Evolutionary conservation across 2,797 vertebrate genomes (phyloP).

Genomic region (Heliangelus exortis): DNA sequence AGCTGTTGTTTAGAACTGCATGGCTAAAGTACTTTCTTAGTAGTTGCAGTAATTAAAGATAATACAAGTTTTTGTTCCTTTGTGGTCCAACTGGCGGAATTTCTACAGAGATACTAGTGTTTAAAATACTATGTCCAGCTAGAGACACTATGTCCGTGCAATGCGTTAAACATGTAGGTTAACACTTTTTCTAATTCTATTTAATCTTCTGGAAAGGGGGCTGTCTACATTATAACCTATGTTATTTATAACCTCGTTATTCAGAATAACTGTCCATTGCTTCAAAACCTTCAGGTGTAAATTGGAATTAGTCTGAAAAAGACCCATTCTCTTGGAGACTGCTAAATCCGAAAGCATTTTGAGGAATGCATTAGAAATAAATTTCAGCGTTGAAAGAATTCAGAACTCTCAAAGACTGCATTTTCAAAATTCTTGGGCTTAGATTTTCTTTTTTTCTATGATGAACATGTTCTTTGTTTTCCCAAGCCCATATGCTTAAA

Average conservation of each 20-base stretch:
- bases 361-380: background rate
- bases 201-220: background rate
- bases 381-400: background rate
- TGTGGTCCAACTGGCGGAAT: background rate
- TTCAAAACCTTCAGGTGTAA: background rate
- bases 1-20: background rate
- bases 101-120: background rate
- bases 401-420: background rate
- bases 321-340: accelerated
- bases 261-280: background rate
- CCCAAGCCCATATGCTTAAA: accelerated
- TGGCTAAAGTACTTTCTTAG: background rate
- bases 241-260: background rate
- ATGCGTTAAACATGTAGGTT: background rate
- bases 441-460: background rate
- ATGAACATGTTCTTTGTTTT: background rate
- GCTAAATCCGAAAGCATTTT: background rate
- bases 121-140: background rate
- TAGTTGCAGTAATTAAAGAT: background rate
- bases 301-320: background rate
- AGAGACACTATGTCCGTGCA: no score
- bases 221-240: background rate
- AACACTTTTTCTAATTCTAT: background rate
- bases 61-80: background rate
- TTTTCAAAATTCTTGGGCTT: background rate